Conservation (phyloP, 2,888 invertebrate genomes). For the Nowickia ferox region DNA sequence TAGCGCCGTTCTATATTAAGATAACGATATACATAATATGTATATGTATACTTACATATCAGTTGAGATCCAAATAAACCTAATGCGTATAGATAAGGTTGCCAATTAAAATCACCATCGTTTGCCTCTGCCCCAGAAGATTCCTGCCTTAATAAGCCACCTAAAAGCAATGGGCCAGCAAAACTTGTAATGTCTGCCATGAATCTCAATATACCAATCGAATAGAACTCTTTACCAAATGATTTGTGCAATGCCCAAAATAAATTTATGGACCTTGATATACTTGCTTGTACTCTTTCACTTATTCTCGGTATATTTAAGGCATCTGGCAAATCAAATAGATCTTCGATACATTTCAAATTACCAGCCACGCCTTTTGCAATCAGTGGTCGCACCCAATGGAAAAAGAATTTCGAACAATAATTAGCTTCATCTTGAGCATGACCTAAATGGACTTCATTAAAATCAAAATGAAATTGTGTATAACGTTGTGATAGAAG, state of each 20-base stretch:
- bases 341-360: constrained; percentile 89
- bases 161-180: constrained; percentile 94
- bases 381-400: constrained; percentile 94
- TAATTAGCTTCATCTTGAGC: constrained; percentile 91
- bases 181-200: constrained; percentile 93
- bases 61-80: constrained; percentile 87
- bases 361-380: constrained; percentile 90
- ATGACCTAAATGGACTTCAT: constrained; percentile 90
- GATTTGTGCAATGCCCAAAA: constrained; percentile 88
- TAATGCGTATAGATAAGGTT: constrained; percentile 86
- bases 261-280: constrained; percentile 84
- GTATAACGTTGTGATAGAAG: constrained; percentile 85
- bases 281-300: constrained; percentile 80
- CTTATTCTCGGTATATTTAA: constrained; percentile 80
- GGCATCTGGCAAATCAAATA: constrained; percentile 89
- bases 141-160: constrained; percentile 87
- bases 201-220: constrained; percentile 92
- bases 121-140: constrained; percentile 83
- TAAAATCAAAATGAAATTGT: constrained; percentile 86
- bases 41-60: constrained; percentile 85
- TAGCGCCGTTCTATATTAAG: too few relatives aligned
- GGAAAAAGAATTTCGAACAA: constrained; percentile 90
- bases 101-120: constrained; percentile 87
- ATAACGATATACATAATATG: too few relatives aligned
- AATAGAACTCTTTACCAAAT: constrained; percentile 92